Percentiles rank a stretch among this genome's conserved stretches.
These are phyloP conservation scores for Nestor notabilis DNA, from an alignment of 2,113 vertebrate species.

Conservation along the genomic window DNA sequence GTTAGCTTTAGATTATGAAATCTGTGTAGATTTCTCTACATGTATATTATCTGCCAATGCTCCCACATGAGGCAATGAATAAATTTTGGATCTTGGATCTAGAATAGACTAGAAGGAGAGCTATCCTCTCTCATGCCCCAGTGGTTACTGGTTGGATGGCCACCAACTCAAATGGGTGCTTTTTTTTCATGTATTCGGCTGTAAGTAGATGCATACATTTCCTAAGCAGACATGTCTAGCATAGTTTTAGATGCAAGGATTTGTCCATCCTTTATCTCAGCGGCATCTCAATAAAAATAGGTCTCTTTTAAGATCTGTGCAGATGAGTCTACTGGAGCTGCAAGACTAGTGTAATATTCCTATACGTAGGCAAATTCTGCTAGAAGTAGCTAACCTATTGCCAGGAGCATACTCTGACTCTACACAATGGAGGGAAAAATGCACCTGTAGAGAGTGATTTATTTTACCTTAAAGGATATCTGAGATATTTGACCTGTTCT, in stretches of 20 bases:
- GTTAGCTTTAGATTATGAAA: neutral
- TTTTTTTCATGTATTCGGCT: neutral
- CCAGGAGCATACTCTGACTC: neutral
- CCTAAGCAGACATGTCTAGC: neutral
- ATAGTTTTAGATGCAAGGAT: neutral
- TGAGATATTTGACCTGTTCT: neutral
- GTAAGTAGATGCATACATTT: neutral
- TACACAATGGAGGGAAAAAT: neutral
- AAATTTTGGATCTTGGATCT: neutral
- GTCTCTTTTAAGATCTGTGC: neutral
- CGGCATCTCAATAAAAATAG: neutral
- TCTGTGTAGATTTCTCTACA: neutral
- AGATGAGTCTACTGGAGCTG: neutral
- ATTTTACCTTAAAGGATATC: neutral
- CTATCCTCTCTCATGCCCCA: neutral
- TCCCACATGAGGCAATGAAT: neutral
- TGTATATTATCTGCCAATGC: neutral
- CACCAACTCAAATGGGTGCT: accelerated
- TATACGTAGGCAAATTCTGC: neutral
- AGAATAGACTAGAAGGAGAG: neutral
- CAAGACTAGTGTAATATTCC: neutral
- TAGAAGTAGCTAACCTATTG: neutral
- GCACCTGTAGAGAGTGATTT: neutral
- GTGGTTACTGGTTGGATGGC: neutral
- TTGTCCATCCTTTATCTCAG: neutral